Percentiles rank a stretch among this genome's conserved stretches.
phyloP scores from a whole-genome alignment of 2,888 invertebrate species.

The Incurvaria masculella region DNA sequence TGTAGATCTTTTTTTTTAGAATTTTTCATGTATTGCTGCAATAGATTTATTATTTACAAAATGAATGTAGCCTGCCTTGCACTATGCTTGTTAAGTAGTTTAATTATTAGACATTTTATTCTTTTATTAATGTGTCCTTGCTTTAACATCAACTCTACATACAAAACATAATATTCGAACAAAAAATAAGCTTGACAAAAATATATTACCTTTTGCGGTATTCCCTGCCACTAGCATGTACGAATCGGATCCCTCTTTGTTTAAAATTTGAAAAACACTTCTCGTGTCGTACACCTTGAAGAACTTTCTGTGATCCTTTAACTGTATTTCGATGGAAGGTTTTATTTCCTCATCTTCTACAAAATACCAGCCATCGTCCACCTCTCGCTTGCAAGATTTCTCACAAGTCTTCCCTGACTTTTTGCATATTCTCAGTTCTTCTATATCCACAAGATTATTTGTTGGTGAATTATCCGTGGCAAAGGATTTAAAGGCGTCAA shows the following conservation, averaged over 20 bases:
- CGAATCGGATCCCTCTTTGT: slow-evolving; percentile 21
- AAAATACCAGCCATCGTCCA: slow-evolving; percentile 4
- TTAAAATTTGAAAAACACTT: slow-evolving; percentile 29
- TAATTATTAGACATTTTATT: no score
- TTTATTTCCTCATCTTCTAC: slow-evolving; percentile 15
- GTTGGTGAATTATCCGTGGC: slow-evolving; percentile 33
- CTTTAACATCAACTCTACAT: neutral
- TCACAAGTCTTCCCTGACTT: slow-evolving; percentile 4
- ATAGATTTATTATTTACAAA: no score
- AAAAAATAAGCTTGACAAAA: neutral
- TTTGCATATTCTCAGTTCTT: slow-evolving; percentile 7
- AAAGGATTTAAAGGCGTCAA: slow-evolving; percentile 58
- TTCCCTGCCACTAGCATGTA: slow-evolving; percentile 53
- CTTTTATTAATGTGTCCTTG: no score
- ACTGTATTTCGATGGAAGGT: neutral
- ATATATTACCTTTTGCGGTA: slow-evolving; percentile 22
- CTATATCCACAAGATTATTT: slow-evolving; percentile 9
- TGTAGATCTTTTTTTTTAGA: no score
- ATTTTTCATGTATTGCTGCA: no score
- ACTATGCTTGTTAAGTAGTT: no score
- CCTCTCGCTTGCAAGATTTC: slow-evolving; percentile 1
- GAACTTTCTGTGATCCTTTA: slow-evolving; percentile 18
- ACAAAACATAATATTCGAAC: neutral
- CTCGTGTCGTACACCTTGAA: slow-evolving; percentile 26
- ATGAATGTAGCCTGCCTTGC: no score